Percentiles rank a stretch among this genome's conserved stretches.
Evolutionary conservation across 2,113 vertebrate species (phyloP).

Genomic region (Aix galericulata): DNA sequence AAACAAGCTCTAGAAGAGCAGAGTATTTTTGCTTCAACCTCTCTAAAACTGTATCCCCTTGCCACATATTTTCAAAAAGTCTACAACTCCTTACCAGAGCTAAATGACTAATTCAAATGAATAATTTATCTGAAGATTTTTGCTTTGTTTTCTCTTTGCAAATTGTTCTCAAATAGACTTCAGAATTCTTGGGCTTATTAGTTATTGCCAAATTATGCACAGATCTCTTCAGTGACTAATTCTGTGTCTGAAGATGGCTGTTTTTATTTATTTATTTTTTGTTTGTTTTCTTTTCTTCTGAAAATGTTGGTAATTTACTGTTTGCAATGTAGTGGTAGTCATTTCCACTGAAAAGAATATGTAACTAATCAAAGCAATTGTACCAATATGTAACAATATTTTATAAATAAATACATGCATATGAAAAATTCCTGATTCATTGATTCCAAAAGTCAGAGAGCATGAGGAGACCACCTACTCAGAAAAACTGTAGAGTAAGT

Average conservation of each 20-base stretch:
- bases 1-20: conserved; percentile 58
- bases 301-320: conserved; percentile 40
- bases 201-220: conserved; percentile 59
- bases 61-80: conserved; percentile 73
- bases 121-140: conserved; percentile 76
- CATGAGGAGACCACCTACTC: conserved; percentile 49
- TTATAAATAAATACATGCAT: conserved; percentile 44
- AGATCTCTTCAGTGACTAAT: conserved; percentile 44
- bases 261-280: neutral
- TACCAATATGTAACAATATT: conserved; percentile 30
- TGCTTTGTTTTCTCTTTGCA: conserved; percentile 76
- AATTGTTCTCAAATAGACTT: conserved; percentile 75
- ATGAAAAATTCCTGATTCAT: conserved; percentile 31
- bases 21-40: conserved; percentile 62
- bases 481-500: conserved; percentile 44
- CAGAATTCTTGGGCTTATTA: conserved; percentile 62
- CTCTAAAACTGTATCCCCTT: conserved; percentile 68
- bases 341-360: neutral
- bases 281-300: neutral
- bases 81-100: conserved; percentile 68
- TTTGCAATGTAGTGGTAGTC: neutral
- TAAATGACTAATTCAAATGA: conserved; percentile 75
- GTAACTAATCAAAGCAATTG: conserved; percentile 8
- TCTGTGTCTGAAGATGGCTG: conserved; percentile 2
- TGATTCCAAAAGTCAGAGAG: conserved; percentile 31